phyloP scores from a whole-genome alignment of 1,140 invertebrate genomes.

The Heliothis subflexa region DNA sequence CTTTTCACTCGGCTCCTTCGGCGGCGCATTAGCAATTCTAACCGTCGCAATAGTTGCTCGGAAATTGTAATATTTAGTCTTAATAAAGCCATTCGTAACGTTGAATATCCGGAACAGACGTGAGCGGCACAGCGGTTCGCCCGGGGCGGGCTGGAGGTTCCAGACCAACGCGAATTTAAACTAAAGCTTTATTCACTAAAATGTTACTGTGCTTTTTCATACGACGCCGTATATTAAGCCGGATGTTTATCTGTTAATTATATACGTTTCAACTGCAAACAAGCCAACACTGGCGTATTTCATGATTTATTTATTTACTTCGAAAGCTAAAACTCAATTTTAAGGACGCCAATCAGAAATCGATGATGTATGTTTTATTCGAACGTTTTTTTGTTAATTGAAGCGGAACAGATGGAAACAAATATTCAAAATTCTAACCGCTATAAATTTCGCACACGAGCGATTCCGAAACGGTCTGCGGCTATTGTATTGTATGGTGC shows the following conservation, averaged over 20 bases:
- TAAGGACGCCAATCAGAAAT: not conserved
- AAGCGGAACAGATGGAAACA: conserved; percentile 57
- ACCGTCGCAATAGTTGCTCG: conserved; percentile 76
- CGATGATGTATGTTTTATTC: conserved; percentile 12
- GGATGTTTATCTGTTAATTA: conserved; percentile 32
- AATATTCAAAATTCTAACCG: conserved; percentile 68
- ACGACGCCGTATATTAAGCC: conserved; percentile 3
- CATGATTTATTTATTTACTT: conserved; percentile 56
- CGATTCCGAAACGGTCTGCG: conserved; percentile 58
- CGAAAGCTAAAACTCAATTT: not conserved
- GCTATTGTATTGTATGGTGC: conserved; percentile 58
- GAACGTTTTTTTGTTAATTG: conserved; percentile 58
- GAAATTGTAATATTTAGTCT: conserved; percentile 84
- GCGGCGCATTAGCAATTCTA: conserved; percentile 79
- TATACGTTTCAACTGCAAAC: conserved; percentile 10
- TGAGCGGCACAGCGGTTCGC: conserved; percentile 62
- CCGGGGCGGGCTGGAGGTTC: conserved; percentile 59
- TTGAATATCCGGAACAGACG: conserved; percentile 78
- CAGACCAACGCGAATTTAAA: conserved; percentile 67
- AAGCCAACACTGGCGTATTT: conserved; percentile 2
- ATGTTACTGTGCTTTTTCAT: conserved; percentile 46
- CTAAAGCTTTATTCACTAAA: conserved; percentile 71
- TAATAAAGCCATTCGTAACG: conserved; percentile 83
- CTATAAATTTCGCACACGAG: conserved; percentile 66
- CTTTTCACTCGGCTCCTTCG: conserved; percentile 75